A percentile compares a stretch with the other conserved stretches of the same genome.
Conservation (phyloP, 2,113 vertebrate species). For the Lichenostomus cassidix region DNA sequence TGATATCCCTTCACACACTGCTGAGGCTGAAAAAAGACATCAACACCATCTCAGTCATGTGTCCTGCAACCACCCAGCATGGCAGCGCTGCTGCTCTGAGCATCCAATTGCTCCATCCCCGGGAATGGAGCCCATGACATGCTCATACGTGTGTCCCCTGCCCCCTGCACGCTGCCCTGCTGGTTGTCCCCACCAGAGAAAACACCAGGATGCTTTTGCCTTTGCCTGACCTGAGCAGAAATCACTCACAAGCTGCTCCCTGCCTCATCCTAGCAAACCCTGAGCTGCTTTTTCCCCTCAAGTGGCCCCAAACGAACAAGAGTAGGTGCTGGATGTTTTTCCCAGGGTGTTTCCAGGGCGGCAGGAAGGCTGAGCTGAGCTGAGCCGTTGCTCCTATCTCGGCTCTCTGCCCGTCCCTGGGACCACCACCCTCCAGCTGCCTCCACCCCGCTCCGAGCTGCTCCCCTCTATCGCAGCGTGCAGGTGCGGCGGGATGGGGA, state of each 20-base stretch:
- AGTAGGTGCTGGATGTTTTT: background rate
- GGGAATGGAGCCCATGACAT: background rate
- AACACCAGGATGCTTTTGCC: background rate
- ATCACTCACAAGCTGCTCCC: background rate
- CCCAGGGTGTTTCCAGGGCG: background rate
- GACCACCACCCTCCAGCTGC: background rate
- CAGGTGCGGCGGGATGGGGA: background rate
- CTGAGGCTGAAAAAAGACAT: background rate
- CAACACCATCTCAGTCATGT: rapidly evolving
- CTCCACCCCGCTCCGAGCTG: background rate
- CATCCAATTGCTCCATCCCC: background rate
- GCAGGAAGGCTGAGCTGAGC: background rate
- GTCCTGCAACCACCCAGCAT: background rate
- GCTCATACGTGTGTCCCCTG: rapidly evolving
- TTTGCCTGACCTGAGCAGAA: background rate
- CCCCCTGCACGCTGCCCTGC: rapidly evolving
- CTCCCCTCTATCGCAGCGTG: background rate
- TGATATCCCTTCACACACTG: rapidly evolving
- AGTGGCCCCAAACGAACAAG: rapidly evolving
- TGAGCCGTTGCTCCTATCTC: background rate
- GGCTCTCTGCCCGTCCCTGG: background rate
- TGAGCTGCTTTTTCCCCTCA: background rate
- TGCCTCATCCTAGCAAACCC: background rate
- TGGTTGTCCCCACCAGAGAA: background rate
- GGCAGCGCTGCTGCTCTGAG: rapidly evolving